Base-by-base conservation (phyloP, 2,113 vertebrate species). In the Scomber japonicus region DNA sequence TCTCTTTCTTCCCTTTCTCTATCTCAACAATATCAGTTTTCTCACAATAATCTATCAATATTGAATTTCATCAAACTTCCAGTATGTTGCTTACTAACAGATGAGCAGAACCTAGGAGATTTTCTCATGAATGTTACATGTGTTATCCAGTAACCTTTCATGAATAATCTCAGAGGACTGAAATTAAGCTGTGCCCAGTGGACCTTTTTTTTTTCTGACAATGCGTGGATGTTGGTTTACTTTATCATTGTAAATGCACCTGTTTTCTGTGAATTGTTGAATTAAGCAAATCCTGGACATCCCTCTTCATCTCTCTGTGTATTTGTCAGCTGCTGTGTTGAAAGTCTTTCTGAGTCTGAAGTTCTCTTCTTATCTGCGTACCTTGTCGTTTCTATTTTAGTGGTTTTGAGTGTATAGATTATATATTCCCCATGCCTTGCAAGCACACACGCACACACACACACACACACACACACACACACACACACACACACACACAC, bases 71-170 rank as follows among this genome's bases (percentile, higher is more conserved):
- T 78, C 62, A 71, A 86, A 86, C 10, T 76, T 86, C 83, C 24
- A 78, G 53, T 64, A 75, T 86, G 81, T 76, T 57, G 30, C 75
- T 78, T 78, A 55, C 68, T 63, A 63, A 61, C 49, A 61, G 59
- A 84, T 87, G 73, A 66, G 53, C 27, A 15, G 35, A 77, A 49
- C 60, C 70, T 55, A 27, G 40, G 59, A 69, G 75, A 59, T 70
- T 78, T 78, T 8, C 27, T 71, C 82, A 62, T 85, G 66, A 87
- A 85, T 87, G 71, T 68, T 83, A 19, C 53, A 82, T 76, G n/a
- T 66, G n/a, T 66, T 78, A 67, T 87, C 49, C 0, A 0, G 51
- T 88, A 64, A 78, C 75, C 75, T 87, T 79, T 84, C 56, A 61
- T 69, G 49, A 62, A 3, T 68, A 63, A 62, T 78, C 79, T 70